phyloP scores from a whole-genome alignment of 2,113 vertebrate species.

The Thunnus maccoyii region DNA sequence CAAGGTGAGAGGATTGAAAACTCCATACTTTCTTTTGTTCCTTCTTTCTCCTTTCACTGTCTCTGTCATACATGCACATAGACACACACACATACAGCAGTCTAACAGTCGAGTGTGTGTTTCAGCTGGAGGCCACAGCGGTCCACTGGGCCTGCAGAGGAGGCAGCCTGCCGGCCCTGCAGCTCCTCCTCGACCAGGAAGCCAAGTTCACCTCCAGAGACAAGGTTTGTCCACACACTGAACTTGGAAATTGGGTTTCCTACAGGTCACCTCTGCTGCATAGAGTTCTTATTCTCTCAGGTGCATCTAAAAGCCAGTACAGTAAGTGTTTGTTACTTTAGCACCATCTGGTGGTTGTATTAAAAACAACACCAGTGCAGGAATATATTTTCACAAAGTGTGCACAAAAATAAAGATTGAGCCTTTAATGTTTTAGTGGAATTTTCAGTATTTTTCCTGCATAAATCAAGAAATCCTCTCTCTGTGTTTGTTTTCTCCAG shows the following conservation, averaged over 20 bases:
- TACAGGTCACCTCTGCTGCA: background rate
- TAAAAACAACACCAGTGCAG: background rate
- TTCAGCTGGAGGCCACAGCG: conserved; percentile 93
- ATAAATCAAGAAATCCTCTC: background rate
- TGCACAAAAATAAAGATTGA: too few relatives aligned
- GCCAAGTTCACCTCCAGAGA: conserved; percentile 92
- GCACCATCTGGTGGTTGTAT: conserved; percentile 4
- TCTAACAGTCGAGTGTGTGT: background rate
- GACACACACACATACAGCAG: background rate
- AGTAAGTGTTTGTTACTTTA: background rate
- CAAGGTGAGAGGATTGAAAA: conserved; percentile 85
- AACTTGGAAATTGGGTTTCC: background rate
- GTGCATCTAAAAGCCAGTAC: too few relatives aligned
- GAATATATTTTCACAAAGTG: too few relatives aligned
- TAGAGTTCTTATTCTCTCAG: too few relatives aligned
- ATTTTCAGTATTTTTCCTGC: background rate
- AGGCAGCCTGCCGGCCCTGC: conserved; percentile 89
- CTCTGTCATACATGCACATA: background rate
- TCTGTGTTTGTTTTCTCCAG: conserved; percentile 21
- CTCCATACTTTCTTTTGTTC: too few relatives aligned
- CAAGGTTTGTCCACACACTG: conserved; percentile 86
- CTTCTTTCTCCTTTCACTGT: background rate
- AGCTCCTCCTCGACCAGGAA: conserved; percentile 91
- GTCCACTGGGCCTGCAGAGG: conserved; percentile 96
- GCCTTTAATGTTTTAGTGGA: too few relatives aligned